Evolutionary conservation across 1,140 invertebrate genomes (phyloP).

Genomic region (Drosophila nasuta): DNA sequence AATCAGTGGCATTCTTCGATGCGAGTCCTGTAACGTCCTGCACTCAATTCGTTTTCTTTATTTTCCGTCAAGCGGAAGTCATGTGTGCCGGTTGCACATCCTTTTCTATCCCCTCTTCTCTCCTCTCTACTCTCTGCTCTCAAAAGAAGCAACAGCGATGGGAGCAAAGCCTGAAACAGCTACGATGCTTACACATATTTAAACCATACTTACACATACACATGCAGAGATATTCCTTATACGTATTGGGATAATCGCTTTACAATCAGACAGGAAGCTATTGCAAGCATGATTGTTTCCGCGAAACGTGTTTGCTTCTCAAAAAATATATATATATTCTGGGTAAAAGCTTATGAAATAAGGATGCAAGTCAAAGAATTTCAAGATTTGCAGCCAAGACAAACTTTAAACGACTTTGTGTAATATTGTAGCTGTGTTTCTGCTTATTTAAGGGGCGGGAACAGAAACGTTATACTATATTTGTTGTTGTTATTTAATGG

Average conservation of each 20-base stretch:
- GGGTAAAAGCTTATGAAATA: conserved; percentile 11
- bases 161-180: conserved; percentile 23
- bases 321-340: conserved; percentile 26
- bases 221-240: neutral
- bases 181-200: conserved; percentile 50
- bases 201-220: conserved; percentile 57
- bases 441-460: neutral
- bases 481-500: no score
- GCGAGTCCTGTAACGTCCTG: conserved; percentile 59
- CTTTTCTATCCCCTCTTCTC: conserved; percentile 34
- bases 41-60: conserved; percentile 81
- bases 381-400: neutral
- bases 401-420: neutral
- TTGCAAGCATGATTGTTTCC: conserved; percentile 83
- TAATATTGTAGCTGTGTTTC: neutral
- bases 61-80: conserved; percentile 76
- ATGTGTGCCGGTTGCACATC: conserved; percentile 77
- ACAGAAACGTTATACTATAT: no score
- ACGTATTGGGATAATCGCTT: conserved; percentile 66
- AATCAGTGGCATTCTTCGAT: conserved; percentile 75
- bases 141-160: conserved; percentile 43
- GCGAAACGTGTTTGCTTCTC: conserved; percentile 72
- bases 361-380: conserved; percentile 23
- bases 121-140: conserved; percentile 8
- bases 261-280: conserved; percentile 81